Conservation (phyloP, 2,113 vertebrate species). For the Pteruthius melanotis region DNA sequence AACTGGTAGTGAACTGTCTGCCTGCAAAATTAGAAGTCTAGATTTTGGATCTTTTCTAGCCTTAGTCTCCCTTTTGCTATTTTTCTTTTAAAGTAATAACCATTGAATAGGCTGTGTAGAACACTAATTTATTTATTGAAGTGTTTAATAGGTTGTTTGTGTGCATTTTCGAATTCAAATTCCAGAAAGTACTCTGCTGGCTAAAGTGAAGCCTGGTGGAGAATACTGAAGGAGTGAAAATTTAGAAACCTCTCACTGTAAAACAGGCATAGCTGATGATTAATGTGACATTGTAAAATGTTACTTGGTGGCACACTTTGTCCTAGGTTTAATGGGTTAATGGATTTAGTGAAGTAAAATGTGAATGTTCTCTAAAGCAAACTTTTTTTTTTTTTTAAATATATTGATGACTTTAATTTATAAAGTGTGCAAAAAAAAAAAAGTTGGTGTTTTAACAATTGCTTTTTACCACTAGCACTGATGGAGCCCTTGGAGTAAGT, state of each 20-base stretch:
- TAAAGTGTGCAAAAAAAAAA: neutral
- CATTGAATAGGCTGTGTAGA: neutral
- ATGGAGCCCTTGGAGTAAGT: conserved; percentile 94
- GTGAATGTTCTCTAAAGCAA: neutral
- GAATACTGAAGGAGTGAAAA: neutral
- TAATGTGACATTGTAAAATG: neutral
- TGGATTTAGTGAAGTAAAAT: neutral
- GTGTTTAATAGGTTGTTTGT: neutral
- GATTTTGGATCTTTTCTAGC: neutral
- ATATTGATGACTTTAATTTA: neutral
- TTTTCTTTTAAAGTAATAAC: neutral
- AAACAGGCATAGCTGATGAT: neutral
- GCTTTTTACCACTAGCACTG: conserved; percentile 74
- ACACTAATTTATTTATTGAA: neutral
- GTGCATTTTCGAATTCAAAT: neutral
- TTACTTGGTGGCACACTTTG: neutral
- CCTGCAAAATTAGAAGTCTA: neutral
- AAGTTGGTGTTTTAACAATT: neutral
- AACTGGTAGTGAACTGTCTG: neutral
- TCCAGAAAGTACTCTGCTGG: neutral
- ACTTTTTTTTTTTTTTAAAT: neutral
- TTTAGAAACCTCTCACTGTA: neutral
- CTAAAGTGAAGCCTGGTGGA: neutral
- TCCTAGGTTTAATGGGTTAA: neutral
- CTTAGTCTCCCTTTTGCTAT: neutral